phyloP scores from a whole-genome alignment of 2,113 vertebrate genomes.

The Ahaetulla prasina region DNA sequence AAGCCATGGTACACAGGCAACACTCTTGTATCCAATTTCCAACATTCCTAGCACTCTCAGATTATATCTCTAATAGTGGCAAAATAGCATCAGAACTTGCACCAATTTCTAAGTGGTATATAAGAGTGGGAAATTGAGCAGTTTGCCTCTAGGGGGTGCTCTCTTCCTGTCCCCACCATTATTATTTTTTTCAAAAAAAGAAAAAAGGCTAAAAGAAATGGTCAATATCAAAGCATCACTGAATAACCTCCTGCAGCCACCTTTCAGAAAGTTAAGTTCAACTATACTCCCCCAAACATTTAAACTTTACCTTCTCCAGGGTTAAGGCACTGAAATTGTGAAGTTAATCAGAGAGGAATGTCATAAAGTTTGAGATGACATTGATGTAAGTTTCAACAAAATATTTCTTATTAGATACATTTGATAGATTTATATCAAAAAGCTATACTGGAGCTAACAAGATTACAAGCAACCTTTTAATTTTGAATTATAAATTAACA shows the following conservation, averaged over 20 bases:
- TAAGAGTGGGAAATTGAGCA: neutral
- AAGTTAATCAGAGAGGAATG: neutral
- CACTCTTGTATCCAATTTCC: neutral
- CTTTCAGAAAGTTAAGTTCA: neutral
- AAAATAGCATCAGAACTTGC: neutral
- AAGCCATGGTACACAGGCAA: neutral
- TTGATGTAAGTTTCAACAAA: neutral
- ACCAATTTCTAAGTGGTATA: neutral
- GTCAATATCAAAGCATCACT: neutral
- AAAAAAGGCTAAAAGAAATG: neutral
- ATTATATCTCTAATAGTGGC: neutral
- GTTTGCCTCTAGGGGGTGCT: neutral
- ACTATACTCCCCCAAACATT: neutral
- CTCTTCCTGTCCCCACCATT: neutral
- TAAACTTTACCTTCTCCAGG: neutral
- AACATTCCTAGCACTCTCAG: neutral
- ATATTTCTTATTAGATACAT: neutral
- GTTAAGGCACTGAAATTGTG: neutral
- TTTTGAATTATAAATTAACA: neutral
- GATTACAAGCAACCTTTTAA: neutral
- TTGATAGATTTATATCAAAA: neutral
- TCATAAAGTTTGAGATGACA: neutral
- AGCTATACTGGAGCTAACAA: neutral
- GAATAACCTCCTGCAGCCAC: neutral
- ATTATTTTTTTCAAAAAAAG: neutral